phyloP scores from a whole-genome alignment of 1,140 invertebrate genomes.

The Rhizoglyphus robini region DNA sequence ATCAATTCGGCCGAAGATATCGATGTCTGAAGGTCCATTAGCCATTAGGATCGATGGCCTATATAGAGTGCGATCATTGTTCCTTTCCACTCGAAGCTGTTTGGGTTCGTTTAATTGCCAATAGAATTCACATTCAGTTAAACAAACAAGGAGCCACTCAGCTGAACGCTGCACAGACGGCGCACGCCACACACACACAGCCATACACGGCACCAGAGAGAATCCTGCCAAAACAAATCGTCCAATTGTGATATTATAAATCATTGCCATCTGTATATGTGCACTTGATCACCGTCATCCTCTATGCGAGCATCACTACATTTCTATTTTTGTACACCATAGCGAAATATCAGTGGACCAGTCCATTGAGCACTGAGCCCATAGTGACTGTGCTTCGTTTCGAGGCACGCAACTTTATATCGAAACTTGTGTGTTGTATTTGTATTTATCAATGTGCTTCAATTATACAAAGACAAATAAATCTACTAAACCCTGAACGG shows the following conservation, averaged over 20 bases:
- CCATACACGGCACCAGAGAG: not conserved
- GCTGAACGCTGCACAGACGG: no score
- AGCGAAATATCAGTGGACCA: not conserved
- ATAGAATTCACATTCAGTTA: no score
- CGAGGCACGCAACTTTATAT: no score
- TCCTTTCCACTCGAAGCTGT: not conserved
- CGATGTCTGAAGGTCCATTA: not conserved
- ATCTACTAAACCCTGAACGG: no score
- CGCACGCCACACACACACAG: not conserved
- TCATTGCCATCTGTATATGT: not conserved
- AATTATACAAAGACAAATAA: no score
- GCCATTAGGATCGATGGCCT: not conserved
- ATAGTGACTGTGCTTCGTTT: no score
- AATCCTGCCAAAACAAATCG: not conserved
- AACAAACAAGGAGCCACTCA: no score
- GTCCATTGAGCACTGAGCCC: not conserved
- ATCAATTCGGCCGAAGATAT: slow-evolving; percentile 10
- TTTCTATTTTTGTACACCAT: slow-evolving; percentile 3
- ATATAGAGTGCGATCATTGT: not conserved
- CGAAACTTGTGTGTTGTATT: no score
- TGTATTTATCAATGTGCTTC: no score
- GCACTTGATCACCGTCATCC: not conserved
- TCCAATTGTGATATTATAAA: not conserved
- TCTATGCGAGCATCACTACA: not conserved
- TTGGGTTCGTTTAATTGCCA: no score